Percentiles rank a stretch among this genome's conserved stretches.
Evolutionary conservation across 2,797 vertebrate genomes (phyloP).

Genomic region (Periparus ater): DNA sequence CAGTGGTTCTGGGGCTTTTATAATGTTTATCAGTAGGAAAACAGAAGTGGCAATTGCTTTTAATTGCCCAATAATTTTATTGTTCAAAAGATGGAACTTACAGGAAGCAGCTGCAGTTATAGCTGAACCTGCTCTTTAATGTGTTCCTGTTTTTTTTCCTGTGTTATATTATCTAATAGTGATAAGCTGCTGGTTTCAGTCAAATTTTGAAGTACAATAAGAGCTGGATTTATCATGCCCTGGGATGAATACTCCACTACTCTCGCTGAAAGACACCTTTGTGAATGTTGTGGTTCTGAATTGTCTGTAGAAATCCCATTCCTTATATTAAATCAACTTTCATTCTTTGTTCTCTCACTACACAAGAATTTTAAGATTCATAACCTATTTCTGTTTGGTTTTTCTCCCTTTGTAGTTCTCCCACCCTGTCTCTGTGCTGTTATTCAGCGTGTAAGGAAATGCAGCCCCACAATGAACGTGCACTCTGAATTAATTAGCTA

Average conservation of each 20-base stretch:
- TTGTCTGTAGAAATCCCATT: slow-evolving; percentile 39
- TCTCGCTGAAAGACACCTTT: slow-evolving; percentile 22
- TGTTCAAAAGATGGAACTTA: slow-evolving; percentile 62
- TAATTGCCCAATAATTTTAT: slow-evolving; percentile 63
- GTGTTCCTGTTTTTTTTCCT: slow-evolving; percentile 13
- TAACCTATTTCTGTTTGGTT: slow-evolving; percentile 45
- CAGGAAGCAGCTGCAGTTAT: slow-evolving; percentile 60
- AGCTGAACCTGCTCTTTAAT: slow-evolving; percentile 49
- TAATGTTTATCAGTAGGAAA: slow-evolving; percentile 56
- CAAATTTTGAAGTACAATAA: slow-evolving; percentile 27
- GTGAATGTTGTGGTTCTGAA: not conserved
- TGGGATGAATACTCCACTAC: not conserved
- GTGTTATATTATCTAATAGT: slow-evolving; percentile 16
- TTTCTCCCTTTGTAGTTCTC: slow-evolving; percentile 40
- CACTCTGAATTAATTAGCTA: slow-evolving; percentile 17
- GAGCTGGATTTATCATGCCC: slow-evolving; percentile 29
- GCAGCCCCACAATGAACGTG: not conserved
- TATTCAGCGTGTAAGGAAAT: not conserved
- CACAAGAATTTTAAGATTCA: slow-evolving; percentile 26
- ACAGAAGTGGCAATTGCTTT: slow-evolving; percentile 63
- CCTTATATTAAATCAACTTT: slow-evolving; percentile 43
- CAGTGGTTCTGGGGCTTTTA: slow-evolving; percentile 31
- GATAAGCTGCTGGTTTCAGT: slow-evolving; percentile 30
- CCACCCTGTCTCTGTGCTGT: not conserved
- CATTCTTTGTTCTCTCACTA: slow-evolving; percentile 33